Conservation (phyloP, 1,140 invertebrate genomes). For the Aphis gossypii region DNA sequence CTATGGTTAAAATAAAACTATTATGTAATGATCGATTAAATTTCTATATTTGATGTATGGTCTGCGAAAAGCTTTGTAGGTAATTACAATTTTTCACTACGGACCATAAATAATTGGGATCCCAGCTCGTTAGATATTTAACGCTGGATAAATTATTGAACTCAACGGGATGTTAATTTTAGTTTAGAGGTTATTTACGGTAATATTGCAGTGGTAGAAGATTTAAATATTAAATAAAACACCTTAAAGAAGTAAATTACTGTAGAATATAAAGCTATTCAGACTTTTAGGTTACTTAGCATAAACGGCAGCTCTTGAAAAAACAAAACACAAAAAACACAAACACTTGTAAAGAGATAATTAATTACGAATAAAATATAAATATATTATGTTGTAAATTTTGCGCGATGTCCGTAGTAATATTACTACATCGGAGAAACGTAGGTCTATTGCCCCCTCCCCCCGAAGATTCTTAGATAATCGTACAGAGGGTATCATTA, state of each 20-base stretch:
- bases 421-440: neutral
- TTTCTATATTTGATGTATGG: neutral
- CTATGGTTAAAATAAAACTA: neutral
- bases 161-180: neutral
- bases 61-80: neutral
- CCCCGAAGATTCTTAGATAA: slow-evolving; percentile 19
- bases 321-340: neutral
- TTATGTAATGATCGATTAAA: neutral
- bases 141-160: neutral
- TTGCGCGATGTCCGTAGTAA: neutral
- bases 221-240: slow-evolving; percentile 2
- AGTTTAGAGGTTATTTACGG: neutral
- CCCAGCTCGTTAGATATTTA: neutral
- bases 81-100: neutral
- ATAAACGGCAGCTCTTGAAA: neutral
- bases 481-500: slow-evolving; percentile 17
- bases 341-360: neutral
- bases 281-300: neutral
- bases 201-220: neutral
- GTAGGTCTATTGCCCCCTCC: neutral
- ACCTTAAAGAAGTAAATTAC: neutral
- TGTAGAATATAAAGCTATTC: neutral
- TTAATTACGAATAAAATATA: neutral
- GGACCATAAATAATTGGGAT: neutral
- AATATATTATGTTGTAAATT: neutral